Conservation (phyloP, 2,888 invertebrate genomes). For the Nomada flava region DNA sequence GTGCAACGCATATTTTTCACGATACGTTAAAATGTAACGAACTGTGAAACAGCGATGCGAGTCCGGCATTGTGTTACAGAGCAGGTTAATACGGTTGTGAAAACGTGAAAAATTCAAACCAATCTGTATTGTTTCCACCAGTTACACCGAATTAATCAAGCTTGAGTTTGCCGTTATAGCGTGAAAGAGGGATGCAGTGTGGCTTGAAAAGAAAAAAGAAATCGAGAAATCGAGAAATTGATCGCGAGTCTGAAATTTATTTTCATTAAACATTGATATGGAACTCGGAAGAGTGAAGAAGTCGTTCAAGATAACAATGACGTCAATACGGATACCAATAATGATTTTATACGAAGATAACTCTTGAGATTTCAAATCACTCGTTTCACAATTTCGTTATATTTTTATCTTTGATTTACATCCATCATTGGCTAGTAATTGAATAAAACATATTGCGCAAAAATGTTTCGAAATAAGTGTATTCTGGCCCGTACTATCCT, state of each 20-base stretch:
- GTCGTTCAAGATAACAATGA: background rate
- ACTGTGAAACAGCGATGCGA: conserved; percentile 48
- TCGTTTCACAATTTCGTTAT: background rate
- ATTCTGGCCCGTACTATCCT: background rate
- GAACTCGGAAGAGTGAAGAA: background rate
- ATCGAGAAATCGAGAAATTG: background rate
- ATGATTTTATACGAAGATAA: background rate
- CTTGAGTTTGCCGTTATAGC: conserved; percentile 4
- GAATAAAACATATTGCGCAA: conserved; percentile 10
- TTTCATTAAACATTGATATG: background rate
- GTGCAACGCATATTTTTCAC: conserved; percentile 46
- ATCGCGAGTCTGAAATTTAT: background rate
- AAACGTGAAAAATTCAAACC: conserved; percentile 44
- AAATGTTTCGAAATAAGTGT: conserved; percentile 6
- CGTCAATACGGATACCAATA: background rate
- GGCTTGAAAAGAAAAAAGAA: background rate
- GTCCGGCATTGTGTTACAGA: conserved; percentile 41
- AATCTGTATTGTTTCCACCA: conserved; percentile 36
- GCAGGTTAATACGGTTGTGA: conserved; percentile 41
- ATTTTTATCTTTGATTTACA: conserved; percentile 10
- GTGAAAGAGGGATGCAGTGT: background rate
- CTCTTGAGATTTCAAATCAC: conserved; percentile 8
- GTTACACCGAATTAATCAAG: conserved; percentile 26
- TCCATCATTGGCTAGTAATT: background rate
- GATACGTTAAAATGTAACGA: conserved; percentile 57